A percentile compares a stretch with the other conserved stretches of the same genome.
phyloP scores from a whole-genome alignment of 2,888 invertebrate species.

The Leptinotarsa peninsularis region DNA sequence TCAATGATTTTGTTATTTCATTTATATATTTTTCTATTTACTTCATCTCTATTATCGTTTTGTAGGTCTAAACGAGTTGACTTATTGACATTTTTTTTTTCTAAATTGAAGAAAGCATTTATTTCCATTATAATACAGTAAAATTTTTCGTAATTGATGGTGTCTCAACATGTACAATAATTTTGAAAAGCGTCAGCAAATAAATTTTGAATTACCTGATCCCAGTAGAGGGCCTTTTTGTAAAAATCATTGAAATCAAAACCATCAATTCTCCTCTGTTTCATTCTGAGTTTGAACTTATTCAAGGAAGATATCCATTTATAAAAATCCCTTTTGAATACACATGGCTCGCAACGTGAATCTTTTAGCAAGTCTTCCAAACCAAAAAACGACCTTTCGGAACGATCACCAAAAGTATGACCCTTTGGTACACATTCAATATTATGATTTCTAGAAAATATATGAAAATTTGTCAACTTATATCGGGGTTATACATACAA shows the following conservation, averaged over 20 bases:
- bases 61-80: no score
- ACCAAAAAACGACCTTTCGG: conserved; percentile 63
- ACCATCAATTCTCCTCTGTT: conserved; percentile 40
- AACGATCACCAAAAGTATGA: conserved; percentile 67
- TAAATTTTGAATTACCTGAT: conserved; percentile 51
- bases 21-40: no score
- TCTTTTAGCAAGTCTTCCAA: conserved; percentile 66
- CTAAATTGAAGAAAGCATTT: no score
- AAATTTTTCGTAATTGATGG: no score
- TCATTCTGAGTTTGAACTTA: conserved; percentile 39
- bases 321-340: conserved; percentile 64
- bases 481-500: no score
- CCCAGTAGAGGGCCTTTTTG: conserved; percentile 55
- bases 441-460: conserved; percentile 65
- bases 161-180: conserved; percentile 24
- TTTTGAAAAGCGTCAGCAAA: background rate
- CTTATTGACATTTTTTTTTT: no score
- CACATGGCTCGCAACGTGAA: conserved; percentile 50
- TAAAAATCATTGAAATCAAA: conserved; percentile 55
- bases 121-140: no score
- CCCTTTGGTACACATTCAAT: conserved; percentile 66
- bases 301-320: conserved; percentile 62
- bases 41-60: no score
- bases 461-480: background rate
- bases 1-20: no score